These are phyloP conservation scores for Cryptocheilus praepositus DNA, from an alignment of 2,888 invertebrate species.

Conservation along the genomic window DNA sequence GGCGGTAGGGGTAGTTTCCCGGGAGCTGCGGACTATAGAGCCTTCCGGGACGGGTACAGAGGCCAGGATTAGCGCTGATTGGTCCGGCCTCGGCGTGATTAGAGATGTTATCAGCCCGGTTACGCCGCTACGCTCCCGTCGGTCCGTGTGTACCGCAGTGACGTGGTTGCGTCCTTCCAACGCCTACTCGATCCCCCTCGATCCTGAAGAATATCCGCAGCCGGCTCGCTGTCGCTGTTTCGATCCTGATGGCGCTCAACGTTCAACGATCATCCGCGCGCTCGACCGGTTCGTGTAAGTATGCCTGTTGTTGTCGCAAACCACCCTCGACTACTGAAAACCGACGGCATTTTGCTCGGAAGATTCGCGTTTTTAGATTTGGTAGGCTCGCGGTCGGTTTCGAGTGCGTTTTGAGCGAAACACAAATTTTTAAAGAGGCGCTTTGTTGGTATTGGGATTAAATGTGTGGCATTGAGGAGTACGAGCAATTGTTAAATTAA, in stretches of 20 bases:
- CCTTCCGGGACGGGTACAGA: slow-evolving; percentile 61
- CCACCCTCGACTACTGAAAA: too few species aligned
- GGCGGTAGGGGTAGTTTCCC: slow-evolving; percentile 55
- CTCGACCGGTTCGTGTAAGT: not conserved
- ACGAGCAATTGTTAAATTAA: too few species aligned
- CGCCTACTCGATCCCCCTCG: slow-evolving; percentile 24
- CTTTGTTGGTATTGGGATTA: too few species aligned
- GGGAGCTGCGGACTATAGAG: slow-evolving; percentile 59
- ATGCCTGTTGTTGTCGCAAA: too few species aligned
- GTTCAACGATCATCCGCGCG: not conserved
- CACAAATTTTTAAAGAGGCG: too few species aligned
- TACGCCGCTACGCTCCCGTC: slow-evolving; percentile 52
- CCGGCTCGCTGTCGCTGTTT: not conserved
- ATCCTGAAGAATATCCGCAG: slow-evolving; percentile 3
- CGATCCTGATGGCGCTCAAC: slow-evolving; percentile 7
- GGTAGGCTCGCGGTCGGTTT: too few species aligned
- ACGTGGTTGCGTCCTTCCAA: slow-evolving; percentile 58
- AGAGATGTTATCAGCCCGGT: slow-evolving; percentile 74
- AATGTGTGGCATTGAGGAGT: too few species aligned
- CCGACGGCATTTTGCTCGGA: too few species aligned
- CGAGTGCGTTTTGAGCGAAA: too few species aligned
- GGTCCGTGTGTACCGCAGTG: slow-evolving; percentile 51
- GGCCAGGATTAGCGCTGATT: slow-evolving; percentile 73
- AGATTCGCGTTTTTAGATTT: too few species aligned
- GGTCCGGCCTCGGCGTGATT: slow-evolving; percentile 74